Conservation (phyloP, 2,797 vertebrate species). For the Natrix natrix region DNA sequence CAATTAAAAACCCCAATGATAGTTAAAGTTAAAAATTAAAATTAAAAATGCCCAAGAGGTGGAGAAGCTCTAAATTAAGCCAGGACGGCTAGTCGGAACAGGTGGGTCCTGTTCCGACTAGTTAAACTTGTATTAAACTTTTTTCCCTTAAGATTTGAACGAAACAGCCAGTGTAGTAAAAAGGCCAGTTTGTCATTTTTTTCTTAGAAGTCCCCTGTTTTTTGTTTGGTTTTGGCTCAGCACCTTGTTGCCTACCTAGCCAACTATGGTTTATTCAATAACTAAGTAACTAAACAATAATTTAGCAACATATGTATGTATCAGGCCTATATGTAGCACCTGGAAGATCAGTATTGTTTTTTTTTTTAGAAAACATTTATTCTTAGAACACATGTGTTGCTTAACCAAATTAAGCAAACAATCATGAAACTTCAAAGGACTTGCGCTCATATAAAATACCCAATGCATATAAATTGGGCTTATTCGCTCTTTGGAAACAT, state of each 20-base stretch:
- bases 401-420: background rate
- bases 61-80: no score
- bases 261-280: background rate
- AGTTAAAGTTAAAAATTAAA: no score
- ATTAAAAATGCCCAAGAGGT: no score
- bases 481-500: background rate
- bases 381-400: background rate
- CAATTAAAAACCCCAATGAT: no score
- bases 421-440: background rate
- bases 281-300: background rate
- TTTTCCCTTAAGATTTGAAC: no score
- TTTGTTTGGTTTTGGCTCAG: background rate
- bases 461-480: no score
- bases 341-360: background rate
- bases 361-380: background rate
- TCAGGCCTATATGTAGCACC: background rate
- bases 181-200: no score
- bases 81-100: no score
- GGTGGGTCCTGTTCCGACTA: no score
- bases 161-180: no score
- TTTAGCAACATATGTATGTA: background rate
- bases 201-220: background rate
- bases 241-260: background rate
- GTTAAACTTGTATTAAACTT: no score
- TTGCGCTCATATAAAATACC: background rate